Evolutionary conservation across 35 echinoderm and acorn worm species (phyloP).

Genomic region (Eucidaris tribuloides): DNA sequence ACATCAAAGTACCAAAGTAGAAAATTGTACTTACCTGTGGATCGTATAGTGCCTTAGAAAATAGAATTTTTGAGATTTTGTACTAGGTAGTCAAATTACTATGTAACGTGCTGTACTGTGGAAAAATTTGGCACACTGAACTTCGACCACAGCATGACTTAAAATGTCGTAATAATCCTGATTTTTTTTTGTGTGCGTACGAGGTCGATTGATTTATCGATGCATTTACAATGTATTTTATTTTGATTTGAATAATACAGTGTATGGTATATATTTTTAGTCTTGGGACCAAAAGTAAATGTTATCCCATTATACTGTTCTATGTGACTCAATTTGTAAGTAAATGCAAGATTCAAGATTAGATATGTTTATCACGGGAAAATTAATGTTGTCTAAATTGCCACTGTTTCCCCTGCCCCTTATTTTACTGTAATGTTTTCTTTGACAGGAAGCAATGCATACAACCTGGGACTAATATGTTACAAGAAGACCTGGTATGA

Average conservation of each 20-base stretch:
- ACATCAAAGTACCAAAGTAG: too few species aligned
- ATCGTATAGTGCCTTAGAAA: too few species aligned
- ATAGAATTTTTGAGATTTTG: too few species aligned
- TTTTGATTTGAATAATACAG: background rate
- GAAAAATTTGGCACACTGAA: background rate
- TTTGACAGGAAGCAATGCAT: slow-evolving; percentile 71
- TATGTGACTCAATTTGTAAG: background rate
- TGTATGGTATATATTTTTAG: background rate
- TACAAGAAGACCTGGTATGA: slow-evolving; percentile 76
- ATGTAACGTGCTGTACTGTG: background rate
- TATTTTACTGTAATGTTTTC: background rate
- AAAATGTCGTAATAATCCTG: background rate
- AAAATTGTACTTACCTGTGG: too few species aligned
- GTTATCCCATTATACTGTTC: background rate
- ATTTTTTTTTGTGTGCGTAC: too few species aligned
- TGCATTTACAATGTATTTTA: too few species aligned
- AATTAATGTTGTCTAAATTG: background rate
- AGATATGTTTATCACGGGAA: background rate
- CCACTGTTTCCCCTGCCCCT: background rate
- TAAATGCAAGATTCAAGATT: background rate
- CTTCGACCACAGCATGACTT: background rate
- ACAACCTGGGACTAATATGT: slow-evolving; percentile 75
- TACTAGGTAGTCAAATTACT: too few species aligned
- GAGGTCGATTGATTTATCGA: too few species aligned
- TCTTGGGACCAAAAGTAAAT: background rate